Evolutionary conservation across 2,113 vertebrate genomes (phyloP), one percentile per base, ranked within the genome.

Genomic region (Seriola dumerili): DNA sequence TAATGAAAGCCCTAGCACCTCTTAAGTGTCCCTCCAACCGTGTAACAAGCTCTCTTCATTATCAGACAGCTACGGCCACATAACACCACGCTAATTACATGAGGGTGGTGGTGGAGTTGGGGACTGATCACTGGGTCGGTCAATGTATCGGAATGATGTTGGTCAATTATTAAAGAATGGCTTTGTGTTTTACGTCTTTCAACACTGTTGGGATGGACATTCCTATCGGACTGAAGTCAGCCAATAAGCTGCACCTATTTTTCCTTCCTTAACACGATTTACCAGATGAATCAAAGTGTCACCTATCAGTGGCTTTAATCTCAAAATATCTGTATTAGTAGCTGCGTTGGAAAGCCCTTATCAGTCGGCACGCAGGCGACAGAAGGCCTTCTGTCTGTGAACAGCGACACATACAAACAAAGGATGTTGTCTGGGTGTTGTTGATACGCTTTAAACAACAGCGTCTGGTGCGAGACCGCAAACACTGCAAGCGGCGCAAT

Each of bases 11-110:
- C 72, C 71, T 70, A 8, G 73, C 88, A 92, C 89, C 90, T 92
- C 89, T 86, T 87, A 87, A 91, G 89, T 79, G 85, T 85, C 83
- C 89, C 78, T 85, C 81, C 88, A 83, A 79, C 74, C 78, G 57
- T 89, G 85, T 89, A 94, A 90, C 81, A 82, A 87, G 86, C 85
- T 73, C 83, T 84, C 81, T 84, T 92, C 87, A 89, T 92, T 89
- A 88, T 81, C 81, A 81, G 65, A 66, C 84, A 62, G 38, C 82
- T 55, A 23, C 25, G 14, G 83, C 72, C 80, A 88, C 86, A 85
- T 78, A 84, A 79, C 83, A 61, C 50, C 73, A 25, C 0, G n/a
- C 83, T 94, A 86, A 93, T 92, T 90, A 88, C 70, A 68, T 3
- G 38, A 78, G 69, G 52, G 65, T 72, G 65, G 82, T 10, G 0